Evolutionary conservation across 1,140 invertebrate species (phyloP), one percentile per base, ranked within the genome.

Genomic region (Atta texana): DNA sequence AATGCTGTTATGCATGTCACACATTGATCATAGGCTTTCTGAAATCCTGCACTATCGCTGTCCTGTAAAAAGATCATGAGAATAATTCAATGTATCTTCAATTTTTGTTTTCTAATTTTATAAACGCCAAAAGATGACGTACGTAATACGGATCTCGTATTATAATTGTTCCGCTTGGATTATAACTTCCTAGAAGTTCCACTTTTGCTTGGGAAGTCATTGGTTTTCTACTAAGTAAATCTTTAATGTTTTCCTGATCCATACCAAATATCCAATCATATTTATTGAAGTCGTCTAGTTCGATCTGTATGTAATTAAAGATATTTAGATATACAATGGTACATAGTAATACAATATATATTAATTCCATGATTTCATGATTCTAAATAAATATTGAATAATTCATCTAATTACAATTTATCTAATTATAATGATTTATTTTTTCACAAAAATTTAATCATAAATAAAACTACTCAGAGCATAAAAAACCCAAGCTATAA

Each of bases 191-290:
- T 53, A 99, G 95, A 31, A 98, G 93, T 2, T 97, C 94, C 55
- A 98, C 94, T 92, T 97, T 96, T 0, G 98, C 97, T 91, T 96
- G 97, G 63, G 95, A 95, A 59, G 95, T 94, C 44, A 95, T 94
- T 16, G 97, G 97, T 59, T 96, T 96, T 71, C 96, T 92, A n/a
- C 92, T 93, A 49, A 96, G 96, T 57, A 98, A 93, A 75, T 97
- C 96, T 10, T 93, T 94, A 93, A 99, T 98, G 92, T 99, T 99
- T 12, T 96, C 96, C 78, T 98, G 95, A 94, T 99, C 98, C 98
- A 99, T 99, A 18, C 98, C 98, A 96, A 99, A 98, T 85, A 99
- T 98, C 92, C 96, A 98, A 94, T 99, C 97, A 94, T 97, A 99
- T 5, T 96, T 95, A 5, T 96, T 90, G 92, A 98, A 99, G 93